Evolutionary conservation across 1,140 invertebrate genomes (phyloP), one percentile per base, ranked within the genome.

Genomic region (Calephelis virginiensis): DNA sequence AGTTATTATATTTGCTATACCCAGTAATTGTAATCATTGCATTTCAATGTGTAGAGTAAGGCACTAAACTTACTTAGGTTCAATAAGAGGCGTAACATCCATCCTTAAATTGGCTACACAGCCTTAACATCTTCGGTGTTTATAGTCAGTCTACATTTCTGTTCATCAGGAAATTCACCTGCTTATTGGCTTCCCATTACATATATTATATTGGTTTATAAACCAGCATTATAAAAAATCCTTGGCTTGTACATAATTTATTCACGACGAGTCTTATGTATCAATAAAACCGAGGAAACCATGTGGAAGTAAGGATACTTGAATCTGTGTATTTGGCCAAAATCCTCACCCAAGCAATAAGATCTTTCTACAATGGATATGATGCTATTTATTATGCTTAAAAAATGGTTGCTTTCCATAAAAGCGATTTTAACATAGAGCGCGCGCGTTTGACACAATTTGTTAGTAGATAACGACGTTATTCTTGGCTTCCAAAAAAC

Each of bases 381-480:
- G 77, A 77, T 77, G 83, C 78, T 69, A 71, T 77, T 86, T 86
- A 79, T 83, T 83, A 81, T 82, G 71, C 67, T 40, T 71, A 75
- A 72, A 83, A 85, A 83, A 77, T 69, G 28, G 28, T 74, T 71
- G 87, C 83, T 88, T 85, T 83, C 83, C 89, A 89, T 90, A 88
- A 86, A 80, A 73, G 77, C 73, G 75, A 79, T 77, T 83, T 50
- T 10, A 14, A 14, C 8, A 0, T 53, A 17, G 50, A 53, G 50
- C 10, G 50, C 50, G 50, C 17, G 10, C 17, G 10, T 28, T 53
- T 3, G 4, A 53, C 17, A 9, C 1, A 17, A 28, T 28, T 28
- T 43, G 8, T 43, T 5, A 43, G 40, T 43, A 43, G 28, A 28
- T 28, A 28, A 28, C 28, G 28, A 28, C 28, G 2, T 28, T 28